phyloP scores from a whole-genome alignment of 2,888 invertebrate genomes.

The Meteorus cinctellus region DNA sequence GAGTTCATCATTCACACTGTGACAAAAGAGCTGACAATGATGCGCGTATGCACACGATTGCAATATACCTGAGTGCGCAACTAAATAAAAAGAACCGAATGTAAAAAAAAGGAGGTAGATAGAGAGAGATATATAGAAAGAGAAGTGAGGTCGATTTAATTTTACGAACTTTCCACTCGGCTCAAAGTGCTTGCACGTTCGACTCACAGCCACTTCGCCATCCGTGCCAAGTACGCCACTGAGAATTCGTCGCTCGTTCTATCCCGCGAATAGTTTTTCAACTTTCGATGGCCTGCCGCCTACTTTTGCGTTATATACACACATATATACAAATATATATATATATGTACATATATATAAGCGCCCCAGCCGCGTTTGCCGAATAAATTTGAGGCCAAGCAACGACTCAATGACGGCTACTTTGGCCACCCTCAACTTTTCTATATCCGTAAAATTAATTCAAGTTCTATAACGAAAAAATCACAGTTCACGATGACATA shows the following conservation, averaged over 20 bases:
- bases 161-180: conserved; percentile 48
- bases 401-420: conserved; percentile 34
- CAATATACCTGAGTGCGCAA: background rate
- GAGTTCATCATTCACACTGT: background rate
- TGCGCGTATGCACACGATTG: background rate
- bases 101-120: conserved; percentile 42
- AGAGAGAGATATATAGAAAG: conserved; percentile 49
- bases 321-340: background rate
- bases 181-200: conserved; percentile 46
- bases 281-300: conserved; percentile 44
- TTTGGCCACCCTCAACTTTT: conserved; percentile 26
- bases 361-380: background rate
- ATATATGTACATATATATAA: background rate
- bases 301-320: conserved; percentile 37
- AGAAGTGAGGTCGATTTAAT: conserved; percentile 49
- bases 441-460: conserved; percentile 1
- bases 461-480: background rate
- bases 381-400: conserved; percentile 39
- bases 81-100: conserved; percentile 45
- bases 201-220: conserved; percentile 45
- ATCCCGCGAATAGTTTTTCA: conserved; percentile 43
- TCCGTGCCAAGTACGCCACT: conserved; percentile 44
- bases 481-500: background rate
- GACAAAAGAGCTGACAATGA: background rate
- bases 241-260: conserved; percentile 48